Conservation (phyloP, 2,797 vertebrate species). For the Fistularia tabacaria region DNA sequence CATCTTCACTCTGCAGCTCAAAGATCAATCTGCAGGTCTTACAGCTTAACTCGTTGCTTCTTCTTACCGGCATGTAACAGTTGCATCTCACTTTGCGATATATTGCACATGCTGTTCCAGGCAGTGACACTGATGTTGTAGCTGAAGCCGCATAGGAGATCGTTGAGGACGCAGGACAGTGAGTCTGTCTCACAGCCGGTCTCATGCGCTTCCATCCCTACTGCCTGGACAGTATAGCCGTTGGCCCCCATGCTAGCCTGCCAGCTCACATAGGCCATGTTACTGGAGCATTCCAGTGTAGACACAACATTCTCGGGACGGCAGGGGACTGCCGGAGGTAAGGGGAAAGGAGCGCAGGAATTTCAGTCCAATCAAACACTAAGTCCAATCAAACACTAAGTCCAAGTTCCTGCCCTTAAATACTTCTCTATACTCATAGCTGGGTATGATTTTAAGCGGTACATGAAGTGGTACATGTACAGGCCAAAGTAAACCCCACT, state of each 20-base stretch:
- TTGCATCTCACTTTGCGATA: conserved; percentile 43
- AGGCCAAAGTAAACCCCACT: not conserved
- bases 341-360: not conserved
- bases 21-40: not conserved
- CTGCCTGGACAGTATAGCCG: conserved; percentile 65
- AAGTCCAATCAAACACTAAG: no score
- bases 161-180: conserved; percentile 57
- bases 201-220: conserved; percentile 43
- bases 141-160: conserved; percentile 67
- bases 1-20: no score
- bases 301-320: conserved; percentile 52
- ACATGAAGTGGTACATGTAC: not conserved
- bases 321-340: conserved; percentile 68
- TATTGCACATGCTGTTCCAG: conserved; percentile 61
- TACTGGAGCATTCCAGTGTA: conserved; percentile 53
- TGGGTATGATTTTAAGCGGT: not conserved
- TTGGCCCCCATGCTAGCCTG: conserved; percentile 51
- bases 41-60: no score
- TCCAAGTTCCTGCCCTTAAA: no score
- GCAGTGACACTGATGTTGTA: conserved; percentile 74
- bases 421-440: no score
- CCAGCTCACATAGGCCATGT: conserved; percentile 67
- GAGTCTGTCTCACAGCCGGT: conserved; percentile 56
- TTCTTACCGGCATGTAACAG: conserved; percentile 64
- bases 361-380: no score